Conservation (phyloP, 1,140 invertebrate species). For the Drosophila lacertosa region DNA sequence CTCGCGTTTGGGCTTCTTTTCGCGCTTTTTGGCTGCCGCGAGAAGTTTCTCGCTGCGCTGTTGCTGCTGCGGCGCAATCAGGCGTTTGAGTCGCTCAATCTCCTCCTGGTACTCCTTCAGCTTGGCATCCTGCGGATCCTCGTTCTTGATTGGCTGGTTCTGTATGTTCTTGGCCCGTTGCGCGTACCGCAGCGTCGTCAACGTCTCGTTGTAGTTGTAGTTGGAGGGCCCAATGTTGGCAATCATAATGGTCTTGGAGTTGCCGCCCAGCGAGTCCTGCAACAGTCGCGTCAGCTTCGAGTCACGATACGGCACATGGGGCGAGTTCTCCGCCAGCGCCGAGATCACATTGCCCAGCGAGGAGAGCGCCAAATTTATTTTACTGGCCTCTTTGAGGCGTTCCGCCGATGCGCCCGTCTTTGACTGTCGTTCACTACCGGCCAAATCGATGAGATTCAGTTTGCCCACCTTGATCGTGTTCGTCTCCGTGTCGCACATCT, state of each 20-base stretch:
- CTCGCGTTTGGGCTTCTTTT: slow-evolving; percentile 66
- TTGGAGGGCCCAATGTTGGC: slow-evolving; percentile 98
- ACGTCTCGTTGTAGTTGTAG: slow-evolving; percentile 97
- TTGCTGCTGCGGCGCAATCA: slow-evolving; percentile 85
- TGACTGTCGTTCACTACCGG: slow-evolving; percentile 94
- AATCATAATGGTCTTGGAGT: slow-evolving; percentile 98
- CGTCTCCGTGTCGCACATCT: slow-evolving; percentile 93
- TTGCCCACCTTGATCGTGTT: slow-evolving; percentile 89
- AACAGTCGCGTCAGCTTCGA: slow-evolving; percentile 96
- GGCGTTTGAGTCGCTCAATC: slow-evolving; percentile 88
- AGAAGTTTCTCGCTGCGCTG: slow-evolving; percentile 71
- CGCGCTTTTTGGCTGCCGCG: slow-evolving; percentile 55
- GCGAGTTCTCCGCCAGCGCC: slow-evolving; percentile 94
- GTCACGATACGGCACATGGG: slow-evolving; percentile 96
- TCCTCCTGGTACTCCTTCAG: slow-evolving; percentile 94
- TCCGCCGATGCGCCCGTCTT: slow-evolving; percentile 96
- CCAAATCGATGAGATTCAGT: slow-evolving; percentile 90
- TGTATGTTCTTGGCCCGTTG: slow-evolving; percentile 97
- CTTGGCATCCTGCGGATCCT: slow-evolving; percentile 97
- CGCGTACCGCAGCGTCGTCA: slow-evolving; percentile 96
- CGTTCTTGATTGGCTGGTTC: slow-evolving; percentile 97
- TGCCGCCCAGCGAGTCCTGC: slow-evolving; percentile 97
- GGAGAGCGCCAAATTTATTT: slow-evolving; percentile 97
- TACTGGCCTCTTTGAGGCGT: slow-evolving; percentile 96
- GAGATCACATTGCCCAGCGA: slow-evolving; percentile 97